Base-by-base conservation (phyloP, 2,888 invertebrate species). In the Zeuzera pyrina region DNA sequence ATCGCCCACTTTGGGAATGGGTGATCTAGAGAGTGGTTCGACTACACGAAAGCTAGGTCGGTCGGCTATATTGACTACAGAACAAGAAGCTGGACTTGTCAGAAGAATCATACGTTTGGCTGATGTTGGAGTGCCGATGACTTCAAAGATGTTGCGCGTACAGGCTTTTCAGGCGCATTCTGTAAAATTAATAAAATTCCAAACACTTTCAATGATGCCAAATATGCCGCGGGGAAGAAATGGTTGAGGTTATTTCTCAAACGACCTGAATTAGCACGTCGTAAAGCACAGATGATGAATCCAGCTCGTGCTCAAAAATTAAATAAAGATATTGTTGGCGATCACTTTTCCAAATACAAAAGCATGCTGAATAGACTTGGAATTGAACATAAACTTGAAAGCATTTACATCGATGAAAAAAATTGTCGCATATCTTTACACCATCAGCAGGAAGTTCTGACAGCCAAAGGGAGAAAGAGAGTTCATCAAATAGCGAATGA, bases 21-120 rank as follows among this genome's bases (percentile, higher is more conserved):
- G n/a, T n/a, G n/a, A n/a, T n/a, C n/a, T n/a, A n/a, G n/a, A n/a
- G 24, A 36, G 34, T 34, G 38, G 38, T 10, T 34, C 29, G 31
- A 34, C 24, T 27, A 35, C 13, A 33, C 23, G 31, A 35, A 38
- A 30, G 15, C 27, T 39, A 36, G 36, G 39, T 38, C 39, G 39
- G 27, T 32, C 32, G 23, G 19, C 39, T 34, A 39, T 35, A 35
- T 38, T 40, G 25, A 39, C 31, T 34, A 26, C 30, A 33, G 41
- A 41, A 30, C 39, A 39, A 33, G 38, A 41, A 41, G 36, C 33
- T 36, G 41, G 19, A 35, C 36, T 43, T 35, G 39, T 40, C 33
- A 38, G 34, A 35, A 35, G 36, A 31, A 38, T 38, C 25, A 34
- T 38, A 29, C 35, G 33, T 32, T 35, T 38, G 29, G 34, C 39